Conservation (phyloP, 2,113 vertebrate species). For the Capreolus pygargus region DNA sequence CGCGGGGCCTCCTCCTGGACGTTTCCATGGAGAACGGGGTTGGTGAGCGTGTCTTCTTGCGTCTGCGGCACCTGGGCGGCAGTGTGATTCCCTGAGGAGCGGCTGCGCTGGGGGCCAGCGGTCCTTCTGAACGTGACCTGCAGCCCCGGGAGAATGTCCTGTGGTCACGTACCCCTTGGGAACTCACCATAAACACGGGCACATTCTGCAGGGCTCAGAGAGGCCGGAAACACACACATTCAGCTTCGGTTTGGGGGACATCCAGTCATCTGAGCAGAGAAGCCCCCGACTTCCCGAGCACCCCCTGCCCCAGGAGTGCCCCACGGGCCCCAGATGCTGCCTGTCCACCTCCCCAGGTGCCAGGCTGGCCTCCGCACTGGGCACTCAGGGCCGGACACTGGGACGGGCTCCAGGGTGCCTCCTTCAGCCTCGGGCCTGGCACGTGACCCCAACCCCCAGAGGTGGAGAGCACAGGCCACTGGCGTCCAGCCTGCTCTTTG, state of each 20-base stretch:
- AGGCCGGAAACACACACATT: neutral
- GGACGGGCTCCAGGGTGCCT: neutral
- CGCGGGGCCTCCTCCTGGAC: neutral
- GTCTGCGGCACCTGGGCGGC: neutral
- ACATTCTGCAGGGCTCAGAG: neutral
- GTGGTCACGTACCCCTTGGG: neutral
- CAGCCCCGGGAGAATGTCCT: neutral
- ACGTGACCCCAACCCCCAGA: neutral
- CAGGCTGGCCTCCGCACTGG: neutral
- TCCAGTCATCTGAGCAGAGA: neutral
- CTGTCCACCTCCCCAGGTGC: fast-evolving
- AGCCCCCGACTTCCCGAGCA: neutral
- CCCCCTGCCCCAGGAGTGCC: neutral
- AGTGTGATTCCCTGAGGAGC: neutral
- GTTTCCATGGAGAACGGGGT: neutral
- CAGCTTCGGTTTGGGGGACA: neutral
- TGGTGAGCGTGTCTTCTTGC: fast-evolving
- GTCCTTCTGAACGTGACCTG: no score
- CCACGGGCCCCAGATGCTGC: neutral
- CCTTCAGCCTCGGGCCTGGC: neutral
- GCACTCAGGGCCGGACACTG: no score
- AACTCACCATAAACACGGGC: fast-evolving
- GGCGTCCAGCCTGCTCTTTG: neutral
- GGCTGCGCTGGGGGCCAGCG: neutral
- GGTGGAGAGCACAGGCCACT: neutral